Percentiles rank a stretch among this genome's conserved stretches.
phyloP scores from a whole-genome alignment of 64 coral and sea anemone genomes.

The Cladopsammia gracilis region DNA sequence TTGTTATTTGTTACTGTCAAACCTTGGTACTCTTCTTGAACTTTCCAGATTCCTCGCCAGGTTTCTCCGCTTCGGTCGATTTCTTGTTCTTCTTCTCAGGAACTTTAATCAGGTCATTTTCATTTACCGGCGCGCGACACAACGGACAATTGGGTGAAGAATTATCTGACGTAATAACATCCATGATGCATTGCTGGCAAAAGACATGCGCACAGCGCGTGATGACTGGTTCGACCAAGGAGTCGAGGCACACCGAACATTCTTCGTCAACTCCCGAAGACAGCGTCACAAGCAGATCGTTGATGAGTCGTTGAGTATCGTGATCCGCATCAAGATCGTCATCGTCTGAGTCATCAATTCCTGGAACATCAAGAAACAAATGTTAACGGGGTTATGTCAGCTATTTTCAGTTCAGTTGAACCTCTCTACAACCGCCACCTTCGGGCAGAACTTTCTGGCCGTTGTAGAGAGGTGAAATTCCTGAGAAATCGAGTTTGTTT shows the following conservation, averaged over 20 bases:
- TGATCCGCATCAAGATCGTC: constrained; percentile 71
- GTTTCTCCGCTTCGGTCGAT: constrained; percentile 3
- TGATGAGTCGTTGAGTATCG: constrained; percentile 70
- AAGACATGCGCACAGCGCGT: constrained; percentile 92
- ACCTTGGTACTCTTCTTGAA: constrained; percentile 81
- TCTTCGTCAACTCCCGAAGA: constrained; percentile 86
- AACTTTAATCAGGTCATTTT: constrained; percentile 79
- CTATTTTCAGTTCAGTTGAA: too few relatives aligned
- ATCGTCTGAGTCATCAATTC: constrained; percentile 43
- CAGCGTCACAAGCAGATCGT: constrained; percentile 66
- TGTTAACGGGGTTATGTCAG: too few relatives aligned
- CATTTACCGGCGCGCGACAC: constrained; percentile 83
- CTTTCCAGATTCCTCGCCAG: background rate
- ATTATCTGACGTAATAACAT: constrained; percentile 75
- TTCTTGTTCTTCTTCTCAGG: constrained; percentile 76
- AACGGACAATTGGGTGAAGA: constrained; percentile 78
- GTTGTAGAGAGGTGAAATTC: too few relatives aligned
- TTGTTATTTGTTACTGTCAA: background rate
- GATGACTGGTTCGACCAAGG: constrained; percentile 83
- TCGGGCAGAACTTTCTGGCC: too few relatives aligned
- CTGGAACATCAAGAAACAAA: background rate
- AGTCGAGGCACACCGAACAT: constrained; percentile 85
- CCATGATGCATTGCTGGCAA: constrained; percentile 80
- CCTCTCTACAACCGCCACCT: too few relatives aligned
- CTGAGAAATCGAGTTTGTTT: too few relatives aligned